Evolutionary conservation across 2,113 vertebrate genomes (phyloP).

Genomic region (Melospiza melodia): DNA sequence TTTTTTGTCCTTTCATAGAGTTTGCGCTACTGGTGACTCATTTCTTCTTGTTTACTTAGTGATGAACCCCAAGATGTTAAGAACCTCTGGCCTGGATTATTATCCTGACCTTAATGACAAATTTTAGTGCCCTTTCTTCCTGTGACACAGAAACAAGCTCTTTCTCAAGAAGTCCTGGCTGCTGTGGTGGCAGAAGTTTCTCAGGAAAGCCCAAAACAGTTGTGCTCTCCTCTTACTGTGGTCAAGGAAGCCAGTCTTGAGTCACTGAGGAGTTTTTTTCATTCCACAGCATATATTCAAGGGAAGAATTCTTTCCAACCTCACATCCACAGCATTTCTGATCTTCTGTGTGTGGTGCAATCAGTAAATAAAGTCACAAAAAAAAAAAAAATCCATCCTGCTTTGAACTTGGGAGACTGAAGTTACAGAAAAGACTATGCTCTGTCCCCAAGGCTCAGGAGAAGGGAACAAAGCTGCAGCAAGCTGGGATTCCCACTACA

Average conservation of each 20-base stretch:
- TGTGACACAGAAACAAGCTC: background rate
- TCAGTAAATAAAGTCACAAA: background rate
- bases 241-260: background rate
- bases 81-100: background rate
- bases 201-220: background rate
- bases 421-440: background rate
- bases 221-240: background rate
- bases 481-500: background rate
- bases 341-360: background rate
- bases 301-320: background rate
- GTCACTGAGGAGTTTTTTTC: background rate
- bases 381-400: background rate
- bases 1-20: background rate
- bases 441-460: background rate
- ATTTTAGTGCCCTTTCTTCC: background rate
- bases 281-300: background rate
- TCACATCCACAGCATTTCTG: background rate
- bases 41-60: background rate
- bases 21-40: background rate
- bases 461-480: background rate
- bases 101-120: background rate
- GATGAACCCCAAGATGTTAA: background rate
- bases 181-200: background rate
- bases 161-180: background rate
- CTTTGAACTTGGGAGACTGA: background rate